Evolutionary conservation across 2,888 invertebrate species (phyloP), one percentile per base, ranked within the genome.

Genomic region (Hyalella azteca): DNA sequence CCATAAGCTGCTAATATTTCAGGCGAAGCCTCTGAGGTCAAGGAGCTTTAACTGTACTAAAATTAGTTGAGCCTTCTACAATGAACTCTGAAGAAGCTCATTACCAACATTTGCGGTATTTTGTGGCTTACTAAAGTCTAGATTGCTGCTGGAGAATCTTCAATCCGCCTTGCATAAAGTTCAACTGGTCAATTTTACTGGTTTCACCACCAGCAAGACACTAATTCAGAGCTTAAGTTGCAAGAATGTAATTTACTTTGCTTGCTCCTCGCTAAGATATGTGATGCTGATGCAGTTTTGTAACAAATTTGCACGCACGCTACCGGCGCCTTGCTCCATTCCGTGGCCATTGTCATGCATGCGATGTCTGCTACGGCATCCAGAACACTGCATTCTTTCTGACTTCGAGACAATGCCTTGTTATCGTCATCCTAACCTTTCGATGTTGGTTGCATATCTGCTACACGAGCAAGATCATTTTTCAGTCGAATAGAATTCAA

Each of bases 41-140:
- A 29, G 9, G 29, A 54, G 54, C 26, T 54, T 54, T 54, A 54
- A 54, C 54, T 54, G 54, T 54, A 54, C 29, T 54, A 54, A 29
- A 54, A 54, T 54, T 54, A 54, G 54, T 54, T 54, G 54, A 26
- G 54, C 54, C 54, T 54, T 22, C 26, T n/a, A n/a, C n/a, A n/a
- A n/a, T n/a, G n/a, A n/a, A n/a, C n/a, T 54, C 26, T 19, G 54
- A 54, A 54, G 54, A 11, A 29, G 54, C 29, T 26, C 54, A 54
- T 54, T 54, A 54, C 54, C 26, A 54, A 54, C 54, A 54, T 54
- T 54, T 54, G 29, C 54, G 22, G n/a, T n/a, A n/a, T 29, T 54
- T 54, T 22, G 29, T 26, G 54, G 29, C 22, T 54, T 54, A 54
- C 29, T 54, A 29, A 26, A 54, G 26, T 54, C 29, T n/a, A 54